phyloP scores from a whole-genome alignment of 1,140 invertebrate genomes.

The Trinorchestia longiramus region DNA sequence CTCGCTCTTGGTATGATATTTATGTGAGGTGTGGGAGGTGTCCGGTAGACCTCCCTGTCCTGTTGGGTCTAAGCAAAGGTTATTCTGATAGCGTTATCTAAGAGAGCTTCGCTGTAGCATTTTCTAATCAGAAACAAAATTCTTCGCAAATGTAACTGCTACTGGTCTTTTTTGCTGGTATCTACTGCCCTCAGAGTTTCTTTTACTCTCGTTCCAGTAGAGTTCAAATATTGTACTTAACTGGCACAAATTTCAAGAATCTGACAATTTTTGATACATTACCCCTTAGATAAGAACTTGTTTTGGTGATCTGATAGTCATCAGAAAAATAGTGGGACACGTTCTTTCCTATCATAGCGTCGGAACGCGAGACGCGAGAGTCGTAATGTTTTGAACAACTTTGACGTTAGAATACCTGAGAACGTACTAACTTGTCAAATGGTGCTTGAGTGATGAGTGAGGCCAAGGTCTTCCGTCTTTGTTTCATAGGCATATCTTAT shows the following conservation, averaged over 20 bases:
- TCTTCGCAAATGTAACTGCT: not conserved
- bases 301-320: not conserved
- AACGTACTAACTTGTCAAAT: not conserved
- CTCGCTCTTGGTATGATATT: not conserved
- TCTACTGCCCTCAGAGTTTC: not conserved
- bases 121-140: not conserved
- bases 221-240: not conserved
- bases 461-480: not conserved
- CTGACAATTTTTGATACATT: not conserved
- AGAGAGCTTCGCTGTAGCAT: not conserved
- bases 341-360: not conserved
- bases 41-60: too few relatives aligned
- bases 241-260: not conserved
- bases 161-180: not conserved
- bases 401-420: not conserved
- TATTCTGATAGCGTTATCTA: not conserved
- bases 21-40: not conserved
- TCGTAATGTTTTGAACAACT: not conserved
- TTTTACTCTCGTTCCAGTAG: not conserved
- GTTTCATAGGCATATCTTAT: not conserved
- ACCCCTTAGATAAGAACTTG: not conserved
- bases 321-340: not conserved
- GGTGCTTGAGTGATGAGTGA: not conserved
- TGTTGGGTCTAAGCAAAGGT: not conserved
- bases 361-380: not conserved